Base-by-base conservation (phyloP, 2,113 vertebrate genomes). In the Paramormyrops kingsleyae region DNA sequence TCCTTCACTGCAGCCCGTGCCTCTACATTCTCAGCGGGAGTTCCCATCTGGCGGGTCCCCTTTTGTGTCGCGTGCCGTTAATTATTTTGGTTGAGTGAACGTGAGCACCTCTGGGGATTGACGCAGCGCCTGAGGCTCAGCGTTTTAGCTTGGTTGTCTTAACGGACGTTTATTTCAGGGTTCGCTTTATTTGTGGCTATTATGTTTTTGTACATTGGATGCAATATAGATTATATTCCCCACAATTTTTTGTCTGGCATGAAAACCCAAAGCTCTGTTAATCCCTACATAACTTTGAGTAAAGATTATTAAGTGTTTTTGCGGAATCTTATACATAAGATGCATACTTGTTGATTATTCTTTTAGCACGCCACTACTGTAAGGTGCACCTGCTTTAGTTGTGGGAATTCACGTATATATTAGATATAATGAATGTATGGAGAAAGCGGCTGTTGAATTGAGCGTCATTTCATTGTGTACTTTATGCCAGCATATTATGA, bases 71-170 rank as follows among this genome's bases (percentile, higher is more conserved):
- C 90, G 91, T 88, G 39, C 39, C 91, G 15, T 74, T 90, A 88
- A 95, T 95, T 92, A 92, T 87, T 92, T 90, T 62, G 93, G 62
- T 24, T 92, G 88, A 90, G 12, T 77, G 27, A n/a, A n/a, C 83
- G 46, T 21, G 3, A 12, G 39, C 39, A 83, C 83, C 44, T 42
- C 39, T 84, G 83, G 44, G 83, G 44, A 84, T 24, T 80, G 12
- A 17, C 74, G 74, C 35, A 19, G 74, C 4, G 74, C 74, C 74
- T 17, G 13, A 42, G 74, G 74, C 35, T 80, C 13, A 19, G 74
- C 74, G 74, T 42, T 15, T 80, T 42, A 19, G 35, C 6, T 80
- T 19, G 35, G 35, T 42, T 42, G 74, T 80, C 35, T 80, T 42
- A 35, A 80, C 74, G 35, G 74, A 80, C 35, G 35, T 19, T 80